phyloP scores from a whole-genome alignment of 2,797 vertebrate genomes.

The Catostomus latipinnis region DNA sequence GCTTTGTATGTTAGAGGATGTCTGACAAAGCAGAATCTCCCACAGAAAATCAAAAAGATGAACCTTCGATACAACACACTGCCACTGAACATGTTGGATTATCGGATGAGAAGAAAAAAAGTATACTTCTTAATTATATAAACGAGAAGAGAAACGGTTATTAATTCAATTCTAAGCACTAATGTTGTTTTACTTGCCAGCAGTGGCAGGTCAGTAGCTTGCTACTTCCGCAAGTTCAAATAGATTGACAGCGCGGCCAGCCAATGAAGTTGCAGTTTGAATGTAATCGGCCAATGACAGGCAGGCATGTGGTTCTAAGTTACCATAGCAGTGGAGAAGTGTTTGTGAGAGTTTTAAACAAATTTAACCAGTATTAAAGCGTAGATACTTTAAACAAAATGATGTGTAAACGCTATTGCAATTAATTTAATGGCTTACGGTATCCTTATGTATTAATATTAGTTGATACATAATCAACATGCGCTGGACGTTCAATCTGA shows the following conservation, averaged over 20 bases:
- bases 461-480: too few relatives aligned
- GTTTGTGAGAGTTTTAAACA: background rate
- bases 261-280: conserved; percentile 8
- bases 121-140: conserved; percentile 60
- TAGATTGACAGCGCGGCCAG: background rate
- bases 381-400: background rate
- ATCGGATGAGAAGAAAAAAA: conserved; percentile 83
- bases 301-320: background rate
- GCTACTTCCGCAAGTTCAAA: conserved; percentile 10
- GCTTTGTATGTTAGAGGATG: conserved; percentile 69
- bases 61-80: conserved; percentile 64
- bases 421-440: background rate
- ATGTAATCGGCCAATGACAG: conserved; percentile 18
- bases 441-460: background rate
- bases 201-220: background rate
- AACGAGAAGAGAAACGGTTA: background rate
- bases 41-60: conserved; percentile 76
- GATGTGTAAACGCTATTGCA: background rate
- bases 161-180: background rate
- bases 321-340: background rate
- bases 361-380: background rate
- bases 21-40: conserved; percentile 80
- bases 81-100: conserved; percentile 68
- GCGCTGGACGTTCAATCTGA: background rate
- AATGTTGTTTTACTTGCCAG: background rate